Base-by-base conservation (phyloP, 1,140 invertebrate species). In the Kradibia gibbosae region DNA sequence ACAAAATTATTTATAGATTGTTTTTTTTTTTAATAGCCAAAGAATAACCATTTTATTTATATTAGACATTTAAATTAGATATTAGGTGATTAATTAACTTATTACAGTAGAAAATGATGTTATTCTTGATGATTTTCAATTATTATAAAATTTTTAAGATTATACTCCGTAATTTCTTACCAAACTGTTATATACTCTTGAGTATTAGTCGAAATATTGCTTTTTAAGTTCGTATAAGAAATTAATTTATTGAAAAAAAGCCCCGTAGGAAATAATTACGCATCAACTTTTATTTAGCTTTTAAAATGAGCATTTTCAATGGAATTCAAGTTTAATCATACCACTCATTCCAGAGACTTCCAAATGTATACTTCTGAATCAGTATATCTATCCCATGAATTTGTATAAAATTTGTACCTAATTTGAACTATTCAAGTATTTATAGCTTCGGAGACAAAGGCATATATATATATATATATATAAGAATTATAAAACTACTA, bases 271-370 rank as follows among this genome's bases (percentile, higher is more conserved):
- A 42, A 42, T 70, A 22, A 10, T 42, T 45, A 28, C 7, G 31
- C 25, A 70, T 70, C n/a, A 72, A 31, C 10, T 72, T 48, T 45
- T 72, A 20, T 50, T 72, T 72, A 11, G 17, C 2, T 72, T 72
- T 31, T 20, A 48, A 72, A 72, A 50, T 22, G n/a, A 11, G 11
- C 42, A 50, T 50, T 45, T 48, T 28, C 5, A 72, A 50, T 7
- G 25, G 25, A 45, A 72, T 72, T 45, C 10, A 50, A 28, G 28
- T 15, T 50, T 1, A 3, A 72, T 72, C 4, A 45, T n/a, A 72
- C 5, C 39, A 50, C 11, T 48, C 70, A 17, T 17, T 31, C 42
- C 4, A 50, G 48, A 25, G 13, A 50, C 48, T 72, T 72, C 25
- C 39, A 48, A 71, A 50, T 25, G 31, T 5, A 20, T 31, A 50